Evolutionary conservation across 2,888 invertebrate genomes (phyloP).

Genomic region (Drosophila mimetica): DNA sequence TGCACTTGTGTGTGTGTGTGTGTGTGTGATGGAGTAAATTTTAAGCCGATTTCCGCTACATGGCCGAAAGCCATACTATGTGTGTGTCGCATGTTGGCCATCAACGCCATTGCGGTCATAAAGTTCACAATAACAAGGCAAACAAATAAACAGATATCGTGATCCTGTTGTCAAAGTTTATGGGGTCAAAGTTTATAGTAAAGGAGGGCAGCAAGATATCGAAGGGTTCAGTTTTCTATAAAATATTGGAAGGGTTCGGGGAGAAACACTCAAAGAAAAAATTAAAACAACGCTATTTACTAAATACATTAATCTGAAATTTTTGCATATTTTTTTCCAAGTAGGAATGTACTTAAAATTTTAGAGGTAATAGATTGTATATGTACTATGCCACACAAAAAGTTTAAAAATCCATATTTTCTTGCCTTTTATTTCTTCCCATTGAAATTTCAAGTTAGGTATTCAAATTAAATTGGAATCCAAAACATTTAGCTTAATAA

Average conservation of each 20-base stretch:
- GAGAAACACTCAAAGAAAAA: not conserved
- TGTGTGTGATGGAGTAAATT: slow-evolving; percentile 43
- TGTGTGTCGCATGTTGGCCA: slow-evolving; percentile 47
- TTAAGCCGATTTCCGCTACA: slow-evolving; percentile 66
- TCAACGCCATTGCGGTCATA: slow-evolving; percentile 53
- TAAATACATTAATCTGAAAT: too few species aligned
- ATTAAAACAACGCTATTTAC: too few species aligned
- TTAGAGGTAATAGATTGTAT: too few species aligned
- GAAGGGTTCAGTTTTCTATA: slow-evolving; percentile 9
- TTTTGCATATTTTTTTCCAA: too few species aligned
- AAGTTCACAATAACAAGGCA: slow-evolving; percentile 31
- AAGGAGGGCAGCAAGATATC: not conserved
- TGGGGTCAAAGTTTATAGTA: slow-evolving; percentile 30
- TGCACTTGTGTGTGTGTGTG: slow-evolving; percentile 11
- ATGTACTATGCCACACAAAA: too few species aligned
- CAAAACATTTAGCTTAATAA: slow-evolving; percentile 2
- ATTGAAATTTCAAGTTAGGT: too few species aligned
- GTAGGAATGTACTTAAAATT: too few species aligned
- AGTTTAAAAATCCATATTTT: too few species aligned
- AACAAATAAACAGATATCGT: slow-evolving; percentile 42
- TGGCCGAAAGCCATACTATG: slow-evolving; percentile 24
- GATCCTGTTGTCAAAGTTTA: slow-evolving; percentile 43
- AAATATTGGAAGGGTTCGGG: not conserved
- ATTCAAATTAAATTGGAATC: too few species aligned
- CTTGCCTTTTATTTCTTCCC: too few species aligned